These are phyloP conservation scores for Litoditis marina DNA, from an alignment of 2,888 invertebrate species.

Conservation along the genomic window DNA sequence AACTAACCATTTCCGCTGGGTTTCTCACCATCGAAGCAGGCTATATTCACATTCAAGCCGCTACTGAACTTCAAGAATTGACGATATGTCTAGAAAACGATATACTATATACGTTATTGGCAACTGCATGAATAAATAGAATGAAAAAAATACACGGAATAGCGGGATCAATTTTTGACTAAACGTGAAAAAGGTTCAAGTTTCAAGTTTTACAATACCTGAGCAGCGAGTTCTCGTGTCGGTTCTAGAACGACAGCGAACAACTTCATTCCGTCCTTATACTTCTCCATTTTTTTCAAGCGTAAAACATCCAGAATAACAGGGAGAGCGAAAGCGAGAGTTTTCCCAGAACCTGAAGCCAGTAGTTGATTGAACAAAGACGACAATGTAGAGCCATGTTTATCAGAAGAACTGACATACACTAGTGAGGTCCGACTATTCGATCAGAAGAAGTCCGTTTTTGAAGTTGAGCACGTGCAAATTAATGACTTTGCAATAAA, in stretches of 20 bases:
- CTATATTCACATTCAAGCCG: conserved; percentile 24
- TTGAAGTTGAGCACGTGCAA: too few relatives aligned
- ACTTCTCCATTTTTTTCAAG: conserved; percentile 35
- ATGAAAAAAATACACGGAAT: conserved; percentile 5
- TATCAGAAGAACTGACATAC: too few relatives aligned
- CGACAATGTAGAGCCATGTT: too few relatives aligned
- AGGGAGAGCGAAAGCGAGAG: conserved; percentile 87
- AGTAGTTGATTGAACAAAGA: not conserved
- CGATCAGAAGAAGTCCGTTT: too few relatives aligned
- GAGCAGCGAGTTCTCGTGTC: conserved; percentile 86
- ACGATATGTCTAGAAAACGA: conserved; percentile 29
- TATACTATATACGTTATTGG: too few relatives aligned
- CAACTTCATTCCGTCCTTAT: conserved; percentile 58
- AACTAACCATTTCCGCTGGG: conserved; percentile 7
- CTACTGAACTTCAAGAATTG: conserved; percentile 39
- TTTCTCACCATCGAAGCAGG: conserved; percentile 26
- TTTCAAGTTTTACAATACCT: conserved; percentile 70
- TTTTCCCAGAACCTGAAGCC: conserved; percentile 80
- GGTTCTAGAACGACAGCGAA: conserved; percentile 85
- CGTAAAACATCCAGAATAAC: conserved; percentile 73
- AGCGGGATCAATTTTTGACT: too few relatives aligned
- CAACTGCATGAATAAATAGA: not conserved
- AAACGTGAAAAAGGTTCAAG: too few relatives aligned
- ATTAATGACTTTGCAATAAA: not conserved
- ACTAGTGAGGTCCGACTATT: too few relatives aligned